These are phyloP conservation scores for Tipula unca DNA, from an alignment of 2,888 invertebrate species.

Conservation along the genomic window DNA sequence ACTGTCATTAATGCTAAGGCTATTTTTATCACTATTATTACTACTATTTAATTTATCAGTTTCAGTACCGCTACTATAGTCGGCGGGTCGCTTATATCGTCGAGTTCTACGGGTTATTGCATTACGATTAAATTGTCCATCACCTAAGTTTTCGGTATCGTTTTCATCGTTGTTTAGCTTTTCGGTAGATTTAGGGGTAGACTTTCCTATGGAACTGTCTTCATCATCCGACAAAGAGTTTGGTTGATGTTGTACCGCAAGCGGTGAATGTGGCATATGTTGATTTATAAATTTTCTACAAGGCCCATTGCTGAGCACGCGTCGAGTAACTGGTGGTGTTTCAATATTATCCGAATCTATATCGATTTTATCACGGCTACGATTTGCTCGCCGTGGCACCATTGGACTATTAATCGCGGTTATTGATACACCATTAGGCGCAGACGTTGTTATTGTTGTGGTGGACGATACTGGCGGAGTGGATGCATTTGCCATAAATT, in stretches of 20 bases:
- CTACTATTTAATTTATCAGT: slow-evolving; percentile 15
- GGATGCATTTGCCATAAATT: not conserved
- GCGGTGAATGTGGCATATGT: not conserved
- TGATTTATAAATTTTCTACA: not conserved
- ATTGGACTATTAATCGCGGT: slow-evolving; percentile 16
- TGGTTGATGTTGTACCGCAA: not conserved
- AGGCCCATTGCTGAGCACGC: not conserved
- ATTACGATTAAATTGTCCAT: slow-evolving; percentile 77
- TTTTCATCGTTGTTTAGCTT: slow-evolving; percentile 43
- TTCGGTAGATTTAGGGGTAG: not conserved
- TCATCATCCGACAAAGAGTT: not conserved
- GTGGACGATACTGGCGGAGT: not conserved
- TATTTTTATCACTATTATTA: slow-evolving; percentile 17
- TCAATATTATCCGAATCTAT: slow-evolving; percentile 87
- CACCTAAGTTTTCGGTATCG: slow-evolving; percentile 48
- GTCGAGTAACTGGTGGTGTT: slow-evolving; percentile 72
- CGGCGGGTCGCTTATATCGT: slow-evolving; percentile 61
- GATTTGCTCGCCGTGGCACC: slow-evolving; percentile 18
- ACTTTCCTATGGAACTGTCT: not conserved
- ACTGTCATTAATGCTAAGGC: slow-evolving; percentile 24
- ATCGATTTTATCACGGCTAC: slow-evolving; percentile 55
- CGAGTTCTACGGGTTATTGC: slow-evolving; percentile 74
- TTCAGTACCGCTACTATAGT: slow-evolving; percentile 50
- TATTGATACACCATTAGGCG: not conserved
- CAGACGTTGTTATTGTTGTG: not conserved